These are phyloP conservation scores for Protobothrops mucrosquamatus DNA, from an alignment of 2,113 vertebrate species.

Conservation along the genomic window DNA sequence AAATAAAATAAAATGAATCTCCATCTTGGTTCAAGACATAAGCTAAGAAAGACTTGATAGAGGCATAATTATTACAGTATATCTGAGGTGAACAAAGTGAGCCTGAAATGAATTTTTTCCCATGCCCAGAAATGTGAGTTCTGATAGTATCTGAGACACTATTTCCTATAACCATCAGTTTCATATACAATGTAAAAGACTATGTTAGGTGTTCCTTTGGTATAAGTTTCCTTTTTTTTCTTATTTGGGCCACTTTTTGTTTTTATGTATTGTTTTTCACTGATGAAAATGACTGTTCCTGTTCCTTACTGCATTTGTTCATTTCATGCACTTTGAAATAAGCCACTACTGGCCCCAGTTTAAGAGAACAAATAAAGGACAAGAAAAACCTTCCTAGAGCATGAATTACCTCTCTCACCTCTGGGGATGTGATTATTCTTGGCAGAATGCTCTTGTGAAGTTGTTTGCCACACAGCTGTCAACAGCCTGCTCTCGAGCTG, in stretches of 20 bases:
- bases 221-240: neutral
- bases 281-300: neutral
- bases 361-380: conserved; percentile 4
- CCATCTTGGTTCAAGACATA: neutral
- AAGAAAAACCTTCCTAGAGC: conserved; percentile 30
- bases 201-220: neutral
- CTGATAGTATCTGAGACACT: neutral
- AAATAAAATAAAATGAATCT: neutral
- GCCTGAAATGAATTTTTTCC: neutral
- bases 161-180: neutral
- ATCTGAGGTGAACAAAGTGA: neutral
- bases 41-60: neutral
- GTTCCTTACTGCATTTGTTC: neutral
- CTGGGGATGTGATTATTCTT: conserved; percentile 32
- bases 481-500: neutral
- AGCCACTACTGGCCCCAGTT: conserved; percentile 29
- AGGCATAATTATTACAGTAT: neutral
- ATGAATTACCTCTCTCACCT: conserved; percentile 40
- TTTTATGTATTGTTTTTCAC: neutral
- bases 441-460: neutral
- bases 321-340: conserved; percentile 31
- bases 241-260: neutral
- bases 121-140: neutral
- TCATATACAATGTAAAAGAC: neutral
- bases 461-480: conserved; percentile 8